Percentiles rank a stretch among this genome's conserved stretches.
Conservation (phyloP, 2,113 vertebrate species). For the Anolis carolinensis region DNA sequence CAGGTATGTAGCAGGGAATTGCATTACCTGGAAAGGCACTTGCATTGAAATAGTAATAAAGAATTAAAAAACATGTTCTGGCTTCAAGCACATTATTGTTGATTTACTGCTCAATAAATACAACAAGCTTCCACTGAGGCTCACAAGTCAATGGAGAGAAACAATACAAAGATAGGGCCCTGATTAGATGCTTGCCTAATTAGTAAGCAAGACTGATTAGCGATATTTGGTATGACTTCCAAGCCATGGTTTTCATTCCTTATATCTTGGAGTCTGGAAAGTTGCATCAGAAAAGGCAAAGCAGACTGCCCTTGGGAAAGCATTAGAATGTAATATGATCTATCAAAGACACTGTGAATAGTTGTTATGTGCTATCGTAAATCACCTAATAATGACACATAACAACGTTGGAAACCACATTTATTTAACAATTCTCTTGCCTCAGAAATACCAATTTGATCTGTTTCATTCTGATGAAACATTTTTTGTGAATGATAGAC, state of each 20-base stretch:
- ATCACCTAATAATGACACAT: background rate
- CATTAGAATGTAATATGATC: slow-evolving; percentile 54
- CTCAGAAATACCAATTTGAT: slow-evolving; percentile 31
- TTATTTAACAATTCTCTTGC: slow-evolving; percentile 20
- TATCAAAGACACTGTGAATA: slow-evolving; percentile 38
- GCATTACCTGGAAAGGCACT: slow-evolving; percentile 41
- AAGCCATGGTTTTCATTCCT: slow-evolving; percentile 49
- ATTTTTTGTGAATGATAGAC: background rate
- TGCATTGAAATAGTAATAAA: slow-evolving; percentile 46
- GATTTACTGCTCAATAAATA: slow-evolving; percentile 69
- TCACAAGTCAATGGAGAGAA: slow-evolving; percentile 51
- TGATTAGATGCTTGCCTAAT: slow-evolving; percentile 63
- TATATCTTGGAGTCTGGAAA: slow-evolving; percentile 39
- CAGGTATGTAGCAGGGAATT: slow-evolving; percentile 28
- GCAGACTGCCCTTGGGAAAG: slow-evolving; percentile 49
- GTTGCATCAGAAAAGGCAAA: slow-evolving; percentile 35
- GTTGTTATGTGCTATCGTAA: slow-evolving; percentile 28
- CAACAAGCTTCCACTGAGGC: slow-evolving; percentile 57
- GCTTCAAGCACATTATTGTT: slow-evolving; percentile 60
- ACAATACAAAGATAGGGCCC: slow-evolving; percentile 48
- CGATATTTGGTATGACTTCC: slow-evolving; percentile 47
- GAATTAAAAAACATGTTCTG: slow-evolving; percentile 60
- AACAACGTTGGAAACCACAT: slow-evolving; percentile 13
- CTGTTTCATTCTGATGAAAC: background rate
- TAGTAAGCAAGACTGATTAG: slow-evolving; percentile 61